Base-by-base conservation (phyloP, 2,888 invertebrate genomes). In the Drosophila hamatofila region DNA sequence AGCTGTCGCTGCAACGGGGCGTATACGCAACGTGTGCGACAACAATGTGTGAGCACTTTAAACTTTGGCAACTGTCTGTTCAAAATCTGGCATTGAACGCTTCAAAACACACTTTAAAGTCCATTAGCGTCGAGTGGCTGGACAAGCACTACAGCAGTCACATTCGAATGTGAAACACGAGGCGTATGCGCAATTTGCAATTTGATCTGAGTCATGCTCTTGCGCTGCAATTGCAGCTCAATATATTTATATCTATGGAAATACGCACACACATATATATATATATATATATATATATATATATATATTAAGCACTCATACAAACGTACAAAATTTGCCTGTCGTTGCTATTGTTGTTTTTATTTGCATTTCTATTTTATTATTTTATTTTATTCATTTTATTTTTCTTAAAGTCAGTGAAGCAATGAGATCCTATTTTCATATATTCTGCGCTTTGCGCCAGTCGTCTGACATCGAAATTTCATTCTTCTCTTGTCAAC, bases 31-130 rank as follows among this genome's bases (percentile, higher is more conserved):
- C 37, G 54, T 73, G 57, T 73, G 59, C 44, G 72, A 62, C 71
- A 69, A 66, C 70, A 78, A 71, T 75, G 68, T 64, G 41, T 14
- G 27, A 57, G 72, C 71, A 72, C 74, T 78, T 85, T 80, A 67
- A 75, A 75, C 65, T 75, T 75, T 61, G 46, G 48, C 51, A 62
- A 64, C 42, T 60, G 59, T 58, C 52, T 58, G 42, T 3, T 37
- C 11, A 35, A 55, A 66, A 52, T 61, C 70, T 71, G 72, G 55
- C 72, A 75, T 39, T 63, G 71, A 71, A 72, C 67, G 78, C 85
- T 78, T 69, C 74, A 90, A 63, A 86, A 86, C 73, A 88, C 78
- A 90, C 89, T 89, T 89, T 90, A 89, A 89, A 89, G 89, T 89
- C 89, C 89, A 89, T 89, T 89, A 89, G 84, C 71, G 81, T 76